These are phyloP conservation scores for Julus scandinavius DNA, from an alignment of 2,888 invertebrate species.

Conservation along the genomic window DNA sequence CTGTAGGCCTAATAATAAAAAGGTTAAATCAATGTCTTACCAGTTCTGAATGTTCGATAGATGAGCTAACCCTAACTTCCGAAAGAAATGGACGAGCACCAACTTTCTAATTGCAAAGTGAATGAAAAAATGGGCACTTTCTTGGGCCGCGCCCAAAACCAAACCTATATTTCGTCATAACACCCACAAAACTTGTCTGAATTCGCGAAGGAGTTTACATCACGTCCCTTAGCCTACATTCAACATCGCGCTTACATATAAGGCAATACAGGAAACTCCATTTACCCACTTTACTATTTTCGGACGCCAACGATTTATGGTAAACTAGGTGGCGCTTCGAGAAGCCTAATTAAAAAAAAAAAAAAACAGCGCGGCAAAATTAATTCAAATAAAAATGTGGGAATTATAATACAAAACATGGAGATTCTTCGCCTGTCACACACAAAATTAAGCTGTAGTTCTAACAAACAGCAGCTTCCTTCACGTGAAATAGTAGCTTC, in stretches of 20 bases:
- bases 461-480: too few relatives aligned
- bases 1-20: background rate
- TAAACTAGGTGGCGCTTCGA: background rate
- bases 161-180: conserved; percentile 42
- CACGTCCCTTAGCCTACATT: conserved; percentile 14
- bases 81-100: conserved; percentile 50
- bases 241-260: background rate
- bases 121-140: conserved; percentile 5
- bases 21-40: background rate
- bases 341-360: background rate
- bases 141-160: conserved; percentile 15
- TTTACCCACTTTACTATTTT: conserved; percentile 18
- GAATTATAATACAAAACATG: conserved; percentile 24
- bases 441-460: too few relatives aligned
- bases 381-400: conserved; percentile 63
- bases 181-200: background rate
- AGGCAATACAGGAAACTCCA: conserved; percentile 26
- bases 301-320: background rate
- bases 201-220: conserved; percentile 17
- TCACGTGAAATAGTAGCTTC: too few relatives aligned
- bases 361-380: background rate
- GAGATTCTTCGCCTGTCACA: too few relatives aligned
- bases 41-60: background rate
- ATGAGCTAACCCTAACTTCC: conserved; percentile 62
- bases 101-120: background rate